Evolutionary conservation across 2,797 vertebrate species (phyloP).

Genomic region (Lutra lutra): DNA sequence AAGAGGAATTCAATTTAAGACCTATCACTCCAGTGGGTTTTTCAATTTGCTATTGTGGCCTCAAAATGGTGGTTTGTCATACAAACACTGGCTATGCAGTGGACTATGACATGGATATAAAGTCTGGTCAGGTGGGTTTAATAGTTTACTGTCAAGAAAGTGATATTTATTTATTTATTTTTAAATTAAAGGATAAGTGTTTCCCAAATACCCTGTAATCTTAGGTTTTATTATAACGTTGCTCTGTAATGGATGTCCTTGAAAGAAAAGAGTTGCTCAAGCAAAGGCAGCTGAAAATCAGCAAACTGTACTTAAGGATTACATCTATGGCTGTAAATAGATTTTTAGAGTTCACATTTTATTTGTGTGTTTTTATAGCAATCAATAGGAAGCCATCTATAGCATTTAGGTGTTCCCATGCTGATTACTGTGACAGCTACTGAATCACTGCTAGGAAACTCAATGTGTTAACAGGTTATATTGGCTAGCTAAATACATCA

Average conservation of each 20-base stretch:
- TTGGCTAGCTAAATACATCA: slow-evolving; percentile 78
- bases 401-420: slow-evolving; percentile 78
- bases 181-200: not conserved
- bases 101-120: not conserved
- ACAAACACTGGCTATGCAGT: not conserved
- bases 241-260: not conserved
- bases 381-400: slow-evolving; percentile 77
- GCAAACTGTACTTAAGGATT: slow-evolving; percentile 69
- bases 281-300: slow-evolving; percentile 50
- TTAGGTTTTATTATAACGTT: not conserved
- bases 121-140: not conserved
- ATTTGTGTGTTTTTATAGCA: slow-evolving; percentile 78
- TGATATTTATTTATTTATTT: not conserved
- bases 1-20: not conserved
- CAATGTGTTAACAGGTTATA: slow-evolving; percentile 76
- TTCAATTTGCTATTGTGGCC: not conserved
- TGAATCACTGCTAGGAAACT: slow-evolving; percentile 82
- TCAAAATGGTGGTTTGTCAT: not conserved
- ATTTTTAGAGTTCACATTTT: slow-evolving; percentile 78
- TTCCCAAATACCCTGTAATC: not conserved
- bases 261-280: slow-evolving; percentile 51
- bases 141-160: not conserved
- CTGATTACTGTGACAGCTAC: slow-evolving; percentile 81
- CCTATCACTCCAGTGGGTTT: not conserved
- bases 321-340: slow-evolving; percentile 62